Evolutionary conservation across 2,888 invertebrate species (phyloP), one percentile per base, ranked within the genome.

Genomic region (Andrena fulva): DNA sequence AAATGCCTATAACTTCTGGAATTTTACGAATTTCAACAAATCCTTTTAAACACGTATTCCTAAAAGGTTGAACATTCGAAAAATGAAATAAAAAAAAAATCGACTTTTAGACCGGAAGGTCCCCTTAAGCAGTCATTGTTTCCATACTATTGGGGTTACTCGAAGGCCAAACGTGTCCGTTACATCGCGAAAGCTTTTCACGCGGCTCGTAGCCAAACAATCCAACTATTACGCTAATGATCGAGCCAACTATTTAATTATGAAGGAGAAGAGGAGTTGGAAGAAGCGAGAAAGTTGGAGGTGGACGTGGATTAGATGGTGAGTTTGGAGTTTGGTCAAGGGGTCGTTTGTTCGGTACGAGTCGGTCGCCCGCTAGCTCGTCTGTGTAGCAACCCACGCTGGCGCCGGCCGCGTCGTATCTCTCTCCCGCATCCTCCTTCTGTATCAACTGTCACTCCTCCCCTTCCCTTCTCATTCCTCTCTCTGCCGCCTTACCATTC

Each of bases 371-470:
- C 72, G 78, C 35, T 78, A 54, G 76, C 75, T 81, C 86, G 88
- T 86, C 88, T 87, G 90, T 85, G 85, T 74, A 86, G 88, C 93
- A 91, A 91, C 92, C 93, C 93, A 93, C 93, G 92, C 92, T 92
- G 93, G 93, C 93, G 93, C 93, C 93, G 91, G 42, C 90, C 91
- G 92, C 91, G 82, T 78, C 85, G 80, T 81, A 59, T 84, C 86
- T 82, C 78, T 83, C 82, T 82, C 86, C 77, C 64, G 76, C 74
- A 67, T 76, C 77, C 82, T 85, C 85, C 64, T 73, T 75, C 76
- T 77, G 70, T 72, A 76, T 77, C 82, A 60, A 71, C 71, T 80
- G 67, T 68, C 68, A 66, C 48, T 60, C 76, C 54, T 73, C 29
- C 72, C 50, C 71, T 63, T 33, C 60, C 35, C 64, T 16, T 10